Base-by-base conservation (phyloP, 2,797 vertebrate genomes). In the Rousettus madagascariensis region DNA sequence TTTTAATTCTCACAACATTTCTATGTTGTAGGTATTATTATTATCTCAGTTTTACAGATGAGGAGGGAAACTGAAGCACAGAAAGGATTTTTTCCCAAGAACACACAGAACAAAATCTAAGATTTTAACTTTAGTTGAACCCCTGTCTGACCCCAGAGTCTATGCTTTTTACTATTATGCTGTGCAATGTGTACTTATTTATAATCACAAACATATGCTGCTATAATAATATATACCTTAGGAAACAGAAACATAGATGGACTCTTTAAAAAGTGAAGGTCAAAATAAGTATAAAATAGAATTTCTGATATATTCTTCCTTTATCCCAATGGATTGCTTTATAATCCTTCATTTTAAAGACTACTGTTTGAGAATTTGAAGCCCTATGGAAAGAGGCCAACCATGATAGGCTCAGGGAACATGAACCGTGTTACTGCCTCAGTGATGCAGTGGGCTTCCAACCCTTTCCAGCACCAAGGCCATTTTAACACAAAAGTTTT, bases 281-380 rank as follows among this genome's bases (percentile, higher is more conserved):
- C 46, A 71, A 86, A 93, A 82, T 66, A 86, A 78, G 85, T 66
- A 33, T 13, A 92, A 69, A 69, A 83, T 41, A 43, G 43, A 90
- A 72, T 49, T 89, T 83, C 84, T 77, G 46, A 6, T 57, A 19
- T 72, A 82, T 78, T 93, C 41, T 88, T 80, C 15, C 26, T 79
- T 79, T 77, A 69, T 55, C 38, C 46, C 26, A n/a, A 33, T 8
- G 17, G 28, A 65, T 15, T 26, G 2, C 51, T 38, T 79, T 59
- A 36, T 90, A 75, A 36, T 43, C 30, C 15, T 20, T 71, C 38
- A 11, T 51, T 74, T 53, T 69, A 63, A 86, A 84, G 46, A 53
- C 11, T n/a, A 43, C n/a, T 36, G 3, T 78, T 36, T 78, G 75
- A 63, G 77, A 92, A 30, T 55, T 20, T 78, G 30, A 46, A 96